A percentile compares a stretch with the other conserved stretches of the same genome.
These are phyloP conservation scores for Mixornis gularis DNA, from an alignment of 2,113 vertebrate species.

Conservation along the genomic window DNA sequence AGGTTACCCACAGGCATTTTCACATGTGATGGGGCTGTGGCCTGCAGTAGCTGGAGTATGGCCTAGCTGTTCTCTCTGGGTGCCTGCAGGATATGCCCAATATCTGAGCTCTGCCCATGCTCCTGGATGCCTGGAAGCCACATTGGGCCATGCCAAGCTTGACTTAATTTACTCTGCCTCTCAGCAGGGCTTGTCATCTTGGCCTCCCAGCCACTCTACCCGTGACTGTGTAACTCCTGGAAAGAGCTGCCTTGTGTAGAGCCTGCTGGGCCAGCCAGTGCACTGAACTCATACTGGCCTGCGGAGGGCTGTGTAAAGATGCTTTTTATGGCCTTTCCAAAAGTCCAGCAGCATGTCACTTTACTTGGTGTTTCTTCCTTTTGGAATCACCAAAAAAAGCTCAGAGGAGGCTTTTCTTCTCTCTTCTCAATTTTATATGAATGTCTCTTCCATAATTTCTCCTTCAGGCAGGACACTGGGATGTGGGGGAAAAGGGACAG, in stretches of 20 bases:
- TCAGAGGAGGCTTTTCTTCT: background rate
- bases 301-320: background rate
- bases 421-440: background rate
- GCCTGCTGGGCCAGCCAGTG: background rate
- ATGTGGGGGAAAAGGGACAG: rapidly evolving
- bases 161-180: background rate
- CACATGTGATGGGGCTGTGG: rapidly evolving
- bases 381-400: background rate
- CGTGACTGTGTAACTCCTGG: background rate
- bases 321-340: background rate
- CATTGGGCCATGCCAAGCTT: background rate
- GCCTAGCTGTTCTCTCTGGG: background rate
- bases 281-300: background rate
- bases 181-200: background rate
- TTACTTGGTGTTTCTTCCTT: background rate
- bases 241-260: background rate
- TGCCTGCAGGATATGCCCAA: background rate
- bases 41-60: background rate
- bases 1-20: background rate
- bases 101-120: rapidly evolving
- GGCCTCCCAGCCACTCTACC: background rate
- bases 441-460: background rate
- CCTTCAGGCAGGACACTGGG: background rate
- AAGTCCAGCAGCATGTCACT: background rate
- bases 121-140: background rate